Percentiles rank a stretch among this genome's conserved stretches.
Evolutionary conservation across 1,140 invertebrate species (phyloP).

Genomic region (Drosophila littoralis): DNA sequence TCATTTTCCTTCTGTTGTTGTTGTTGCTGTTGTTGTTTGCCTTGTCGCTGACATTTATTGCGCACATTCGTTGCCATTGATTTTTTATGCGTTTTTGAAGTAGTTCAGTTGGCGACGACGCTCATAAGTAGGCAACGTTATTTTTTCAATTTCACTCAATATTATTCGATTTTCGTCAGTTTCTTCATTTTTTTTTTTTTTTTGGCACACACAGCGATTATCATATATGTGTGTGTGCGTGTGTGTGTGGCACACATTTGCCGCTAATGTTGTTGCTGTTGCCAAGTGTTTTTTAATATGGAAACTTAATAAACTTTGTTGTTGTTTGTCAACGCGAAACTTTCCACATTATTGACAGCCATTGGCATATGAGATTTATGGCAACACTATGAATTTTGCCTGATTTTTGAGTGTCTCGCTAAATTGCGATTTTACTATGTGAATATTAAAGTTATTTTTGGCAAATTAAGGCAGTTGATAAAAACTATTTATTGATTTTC

Average conservation of each 20-base stretch:
- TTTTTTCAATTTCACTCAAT: constrained; percentile 52
- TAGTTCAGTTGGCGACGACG: constrained; percentile 57
- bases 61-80: constrained; percentile 78
- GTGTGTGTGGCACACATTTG: constrained; percentile 29
- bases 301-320: constrained; percentile 73
- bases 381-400: constrained; percentile 56
- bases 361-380: constrained; percentile 63
- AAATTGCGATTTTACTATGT: constrained; percentile 41
- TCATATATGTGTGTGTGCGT: constrained; percentile 20
- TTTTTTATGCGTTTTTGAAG: constrained; percentile 80
- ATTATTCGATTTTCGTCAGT: constrained; percentile 47
- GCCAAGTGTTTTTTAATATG: constrained; percentile 69
- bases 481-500: neutral
- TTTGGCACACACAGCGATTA: constrained; percentile 42
- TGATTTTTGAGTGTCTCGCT: constrained; percentile 57
- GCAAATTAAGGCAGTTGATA: constrained; percentile 4
- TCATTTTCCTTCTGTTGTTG: constrained; percentile 14
- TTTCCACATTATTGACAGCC: constrained; percentile 57
- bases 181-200: constrained; percentile 35
- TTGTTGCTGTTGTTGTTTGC: constrained; percentile 29
- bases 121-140: constrained; percentile 62
- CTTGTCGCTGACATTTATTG: constrained; percentile 75
- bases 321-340: constrained; percentile 42
- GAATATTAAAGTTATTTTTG: constrained; percentile 16
- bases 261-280: constrained; percentile 51